Percentiles rank a stretch among this genome's conserved stretches.
Conservation (phyloP, 2,888 invertebrate genomes). For the Dermolepida albohirtum region DNA sequence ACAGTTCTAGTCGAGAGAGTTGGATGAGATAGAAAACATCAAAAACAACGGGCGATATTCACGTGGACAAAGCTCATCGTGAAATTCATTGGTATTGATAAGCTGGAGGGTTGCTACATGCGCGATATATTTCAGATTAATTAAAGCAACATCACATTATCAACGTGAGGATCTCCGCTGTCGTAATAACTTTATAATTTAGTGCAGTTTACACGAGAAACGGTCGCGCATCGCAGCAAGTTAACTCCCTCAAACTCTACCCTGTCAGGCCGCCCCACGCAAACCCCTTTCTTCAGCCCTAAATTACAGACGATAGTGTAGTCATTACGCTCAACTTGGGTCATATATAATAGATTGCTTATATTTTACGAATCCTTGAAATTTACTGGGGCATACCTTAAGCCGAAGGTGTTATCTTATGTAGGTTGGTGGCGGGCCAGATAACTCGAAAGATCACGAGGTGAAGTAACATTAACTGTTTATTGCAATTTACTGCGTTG, state of each 20-base stretch:
- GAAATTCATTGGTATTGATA: conserved; percentile 49
- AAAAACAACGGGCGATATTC: conserved; percentile 38
- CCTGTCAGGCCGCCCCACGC: conserved; percentile 46
- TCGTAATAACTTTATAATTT: conserved; percentile 69
- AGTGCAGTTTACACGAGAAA: conserved; percentile 63
- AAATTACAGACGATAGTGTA: conserved; percentile 61
- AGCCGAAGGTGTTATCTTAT: conserved; percentile 60
- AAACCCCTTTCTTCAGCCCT: conserved; percentile 53
- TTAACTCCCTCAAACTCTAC: conserved; percentile 49
- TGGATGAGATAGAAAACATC: conserved; percentile 32
- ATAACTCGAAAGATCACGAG: conserved; percentile 63
- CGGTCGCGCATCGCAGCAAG: conserved; percentile 54
- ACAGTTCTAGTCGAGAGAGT: background rate
- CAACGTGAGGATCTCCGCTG: conserved; percentile 66
- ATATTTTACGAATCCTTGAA: conserved; percentile 59
- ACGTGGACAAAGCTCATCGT: conserved; percentile 44
- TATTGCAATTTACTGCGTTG: conserved; percentile 51
- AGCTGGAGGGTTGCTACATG: conserved; percentile 54
- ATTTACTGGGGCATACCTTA: conserved; percentile 54
- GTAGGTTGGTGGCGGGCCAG: conserved; percentile 54
- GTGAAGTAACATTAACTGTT: conserved; percentile 67
- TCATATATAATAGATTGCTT: conserved; percentile 63
- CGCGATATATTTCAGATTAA: conserved; percentile 66
- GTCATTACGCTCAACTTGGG: conserved; percentile 57
- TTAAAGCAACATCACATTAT: conserved; percentile 68